phyloP scores from a whole-genome alignment of 2,797 vertebrate genomes.

The Gouania willdenowi region DNA sequence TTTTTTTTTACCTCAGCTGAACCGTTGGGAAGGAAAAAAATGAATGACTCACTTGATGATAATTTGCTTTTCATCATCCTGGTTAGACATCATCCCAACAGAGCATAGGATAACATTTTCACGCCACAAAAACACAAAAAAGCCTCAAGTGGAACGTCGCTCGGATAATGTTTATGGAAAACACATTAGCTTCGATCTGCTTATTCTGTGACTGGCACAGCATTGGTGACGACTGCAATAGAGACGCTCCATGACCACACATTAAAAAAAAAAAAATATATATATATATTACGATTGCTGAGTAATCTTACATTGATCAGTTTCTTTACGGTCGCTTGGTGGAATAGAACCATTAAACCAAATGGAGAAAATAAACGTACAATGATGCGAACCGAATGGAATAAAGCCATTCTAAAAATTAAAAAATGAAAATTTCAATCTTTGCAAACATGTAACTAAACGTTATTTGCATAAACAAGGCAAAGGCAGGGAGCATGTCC shows the following conservation, averaged over 20 bases:
- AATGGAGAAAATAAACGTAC: neutral
- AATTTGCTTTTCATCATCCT: slow-evolving; percentile 36
- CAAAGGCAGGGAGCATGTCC: no score
- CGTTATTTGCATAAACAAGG: no score
- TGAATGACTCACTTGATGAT: slow-evolving; percentile 37
- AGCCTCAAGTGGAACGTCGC: slow-evolving; percentile 12
- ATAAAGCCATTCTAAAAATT: no score
- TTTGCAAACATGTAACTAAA: no score
- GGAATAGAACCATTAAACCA: neutral
- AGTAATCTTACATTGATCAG: slow-evolving; percentile 8
- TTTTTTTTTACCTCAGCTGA: slow-evolving; percentile 34
- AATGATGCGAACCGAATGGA: no score
- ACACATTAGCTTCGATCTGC: slow-evolving; percentile 16
- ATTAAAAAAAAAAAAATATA: slow-evolving; percentile 8
- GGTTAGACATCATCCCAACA: slow-evolving; percentile 26
- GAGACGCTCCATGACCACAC: neutral
- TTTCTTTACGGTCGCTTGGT: slow-evolving; percentile 5
- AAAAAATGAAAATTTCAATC: no score
- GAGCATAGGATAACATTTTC: slow-evolving; percentile 24
- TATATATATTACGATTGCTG: slow-evolving; percentile 15
- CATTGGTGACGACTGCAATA: slow-evolving; percentile 19
- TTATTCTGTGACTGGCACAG: slow-evolving; percentile 7
- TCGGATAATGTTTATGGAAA: slow-evolving; percentile 19
- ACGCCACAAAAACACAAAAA: slow-evolving; percentile 21
- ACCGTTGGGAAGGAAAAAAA: slow-evolving; percentile 37